These are phyloP conservation scores for Avahi laniger DNA, from an alignment of 2,797 vertebrate species.

Conservation along the genomic window DNA sequence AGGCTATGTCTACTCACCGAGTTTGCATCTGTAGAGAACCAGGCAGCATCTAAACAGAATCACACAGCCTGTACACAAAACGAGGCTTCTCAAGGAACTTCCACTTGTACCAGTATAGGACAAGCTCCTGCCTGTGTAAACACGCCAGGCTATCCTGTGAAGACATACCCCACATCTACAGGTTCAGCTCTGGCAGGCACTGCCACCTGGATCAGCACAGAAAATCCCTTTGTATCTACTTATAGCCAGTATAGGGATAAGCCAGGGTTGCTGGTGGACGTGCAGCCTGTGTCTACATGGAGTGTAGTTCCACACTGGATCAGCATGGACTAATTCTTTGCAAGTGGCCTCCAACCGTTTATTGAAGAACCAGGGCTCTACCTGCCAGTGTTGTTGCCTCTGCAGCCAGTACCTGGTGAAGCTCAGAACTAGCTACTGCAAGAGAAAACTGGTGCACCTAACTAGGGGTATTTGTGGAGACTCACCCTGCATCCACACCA, in stretches of 20 bases:
- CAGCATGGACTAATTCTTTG: background rate
- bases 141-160: background rate
- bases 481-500: background rate
- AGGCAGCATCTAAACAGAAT: background rate
- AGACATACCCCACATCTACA: background rate
- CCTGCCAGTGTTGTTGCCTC: background rate
- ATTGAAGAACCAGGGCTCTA: background rate
- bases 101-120: background rate
- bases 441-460: background rate
- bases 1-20: background rate
- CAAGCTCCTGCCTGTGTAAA: background rate
- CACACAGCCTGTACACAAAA: background rate
- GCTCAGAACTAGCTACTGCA: background rate
- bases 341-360: background rate
- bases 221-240: background rate
- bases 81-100: background rate
- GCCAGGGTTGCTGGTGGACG: background rate
- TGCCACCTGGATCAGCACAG: background rate
- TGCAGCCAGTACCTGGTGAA: no score
- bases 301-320: background rate
- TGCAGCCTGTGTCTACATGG: background rate
- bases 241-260: background rate
- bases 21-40: background rate
- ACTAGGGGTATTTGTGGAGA: background rate
- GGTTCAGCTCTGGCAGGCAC: background rate